Percentiles rank a stretch among this genome's conserved stretches.
phyloP scores from a whole-genome alignment of 2,797 vertebrate genomes.

The Cynodonichthys magdalenae region DNA sequence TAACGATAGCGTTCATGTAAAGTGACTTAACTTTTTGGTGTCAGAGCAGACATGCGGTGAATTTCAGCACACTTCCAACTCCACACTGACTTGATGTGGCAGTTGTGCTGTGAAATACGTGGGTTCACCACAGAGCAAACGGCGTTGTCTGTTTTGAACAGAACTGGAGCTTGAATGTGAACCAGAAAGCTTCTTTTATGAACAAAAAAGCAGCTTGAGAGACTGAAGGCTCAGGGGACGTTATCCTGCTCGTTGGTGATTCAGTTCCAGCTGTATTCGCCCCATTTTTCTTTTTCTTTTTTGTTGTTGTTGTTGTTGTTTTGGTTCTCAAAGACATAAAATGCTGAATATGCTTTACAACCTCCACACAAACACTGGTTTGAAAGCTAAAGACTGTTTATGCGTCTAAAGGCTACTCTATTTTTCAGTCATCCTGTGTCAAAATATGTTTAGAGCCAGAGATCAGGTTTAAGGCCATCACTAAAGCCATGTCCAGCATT shows the following conservation, averaged over 20 bases:
- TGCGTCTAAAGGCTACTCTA: not conserved
- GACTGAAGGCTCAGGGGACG: too few relatives aligned
- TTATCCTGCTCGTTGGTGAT: not conserved
- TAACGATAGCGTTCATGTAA: too few relatives aligned
- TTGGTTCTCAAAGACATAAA: not conserved
- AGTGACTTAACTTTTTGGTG: too few relatives aligned
- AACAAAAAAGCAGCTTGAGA: not conserved
- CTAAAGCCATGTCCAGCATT: slow-evolving; percentile 45
- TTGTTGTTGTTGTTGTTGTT: not conserved
- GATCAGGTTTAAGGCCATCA: slow-evolving; percentile 63
- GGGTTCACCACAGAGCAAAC: not conserved
- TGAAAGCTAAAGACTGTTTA: not conserved
- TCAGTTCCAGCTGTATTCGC: not conserved
- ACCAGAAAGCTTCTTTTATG: not conserved
- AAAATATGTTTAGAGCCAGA: slow-evolving; percentile 39
- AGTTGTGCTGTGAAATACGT: not conserved
- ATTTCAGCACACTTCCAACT: too few relatives aligned
- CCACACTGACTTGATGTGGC: too few relatives aligned
- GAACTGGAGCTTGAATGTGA: not conserved
- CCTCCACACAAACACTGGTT: not conserved
- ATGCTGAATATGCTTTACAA: not conserved
- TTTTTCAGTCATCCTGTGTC: slow-evolving; percentile 23
- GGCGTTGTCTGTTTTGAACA: not conserved
- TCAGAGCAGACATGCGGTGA: too few relatives aligned
- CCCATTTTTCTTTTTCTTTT: not conserved